Base-by-base conservation (phyloP, 2,888 invertebrate species). In the Sarcophaga rosellei region DNA sequence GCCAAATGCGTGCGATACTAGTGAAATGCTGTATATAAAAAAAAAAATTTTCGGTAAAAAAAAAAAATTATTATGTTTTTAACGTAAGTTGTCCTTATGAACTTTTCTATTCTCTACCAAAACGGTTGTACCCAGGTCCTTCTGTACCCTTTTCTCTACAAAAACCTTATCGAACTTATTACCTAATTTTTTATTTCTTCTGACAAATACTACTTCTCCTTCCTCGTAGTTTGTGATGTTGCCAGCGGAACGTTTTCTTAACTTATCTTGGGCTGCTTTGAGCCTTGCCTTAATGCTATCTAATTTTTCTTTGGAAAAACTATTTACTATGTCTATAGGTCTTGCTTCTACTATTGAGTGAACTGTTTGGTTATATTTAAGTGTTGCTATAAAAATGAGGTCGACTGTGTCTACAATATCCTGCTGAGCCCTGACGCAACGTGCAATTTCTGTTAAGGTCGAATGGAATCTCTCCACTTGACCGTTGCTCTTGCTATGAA, bases 381-480 rank as follows among this genome's bases (percentile, higher is more conserved):
- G 66, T 1, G 85, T 83, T 6, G 78, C 53, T 10, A 83, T 20
- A 57, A 85, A 68, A 21, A 83, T 75, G 5, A 85, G 45, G 21
- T 88, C 81, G 12, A 59, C 59, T 12, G 21, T 76, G 62, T 87
- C 81, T 3, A 6, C 45, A 68, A 82, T 79, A n/a, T 80, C 65
- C 25, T 83, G 78, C 45, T 85, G 79, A 57, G 25, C 65, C 47
- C 70, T 85, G 8, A 82, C 57, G 21, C 81, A 85, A 25, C 85
- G 57, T 12, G 84, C 84, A 23, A 88, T 85, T 65, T 88, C 86
- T 4, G 63, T 20, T 1, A 88, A 25, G 1, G 83, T 86, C 6
- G 70, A 78, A 62, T 87, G 85, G n/a, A 84, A 88, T 20, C 76
- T 61, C 45, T 88, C 81, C 11, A 88, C 77, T 75, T 87, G 76